A percentile compares a stretch with the other conserved stretches of the same genome.
phyloP scores from a whole-genome alignment of 2,797 vertebrate species.

The Esox masquinongy region DNA sequence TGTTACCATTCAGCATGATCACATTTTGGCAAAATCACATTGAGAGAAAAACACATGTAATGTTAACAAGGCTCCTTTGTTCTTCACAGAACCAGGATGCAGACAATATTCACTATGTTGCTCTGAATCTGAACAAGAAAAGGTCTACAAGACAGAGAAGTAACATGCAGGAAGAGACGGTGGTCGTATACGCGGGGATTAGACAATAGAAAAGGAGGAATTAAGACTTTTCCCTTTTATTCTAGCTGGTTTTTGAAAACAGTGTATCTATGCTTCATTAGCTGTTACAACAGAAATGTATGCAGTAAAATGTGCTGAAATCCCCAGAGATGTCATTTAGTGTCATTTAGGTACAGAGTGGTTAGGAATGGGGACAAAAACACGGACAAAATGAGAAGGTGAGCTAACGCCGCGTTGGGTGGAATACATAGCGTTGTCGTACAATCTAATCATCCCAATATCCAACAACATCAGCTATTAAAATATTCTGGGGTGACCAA shows the following conservation, averaged over 20 bases:
- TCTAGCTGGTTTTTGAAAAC: background rate
- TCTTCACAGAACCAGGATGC: slow-evolving; percentile 28
- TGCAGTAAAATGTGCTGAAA: too few species aligned
- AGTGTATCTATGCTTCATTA: background rate
- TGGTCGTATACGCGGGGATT: slow-evolving; percentile 37
- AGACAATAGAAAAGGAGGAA: slow-evolving; percentile 20
- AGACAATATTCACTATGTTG: slow-evolving; percentile 41
- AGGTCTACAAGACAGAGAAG: slow-evolving; percentile 10
- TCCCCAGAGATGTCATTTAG: too few species aligned
- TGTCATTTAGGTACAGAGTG: too few species aligned
- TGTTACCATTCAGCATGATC: background rate
- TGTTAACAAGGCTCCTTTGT: too few species aligned
- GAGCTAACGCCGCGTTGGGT: too few species aligned
- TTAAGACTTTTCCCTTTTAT: background rate
- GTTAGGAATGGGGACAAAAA: too few species aligned
- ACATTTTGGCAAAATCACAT: background rate
- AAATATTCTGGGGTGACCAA: background rate
- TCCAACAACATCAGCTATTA: too few species aligned
- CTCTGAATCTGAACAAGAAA: slow-evolving; percentile 13
- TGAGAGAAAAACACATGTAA: background rate
- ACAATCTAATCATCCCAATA: too few species aligned
- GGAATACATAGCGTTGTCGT: too few species aligned
- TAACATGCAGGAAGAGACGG: background rate
- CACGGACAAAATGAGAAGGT: too few species aligned
- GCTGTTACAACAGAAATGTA: background rate